Conservation (phyloP, 1,140 invertebrate genomes). For the Antheraea mylitta region DNA sequence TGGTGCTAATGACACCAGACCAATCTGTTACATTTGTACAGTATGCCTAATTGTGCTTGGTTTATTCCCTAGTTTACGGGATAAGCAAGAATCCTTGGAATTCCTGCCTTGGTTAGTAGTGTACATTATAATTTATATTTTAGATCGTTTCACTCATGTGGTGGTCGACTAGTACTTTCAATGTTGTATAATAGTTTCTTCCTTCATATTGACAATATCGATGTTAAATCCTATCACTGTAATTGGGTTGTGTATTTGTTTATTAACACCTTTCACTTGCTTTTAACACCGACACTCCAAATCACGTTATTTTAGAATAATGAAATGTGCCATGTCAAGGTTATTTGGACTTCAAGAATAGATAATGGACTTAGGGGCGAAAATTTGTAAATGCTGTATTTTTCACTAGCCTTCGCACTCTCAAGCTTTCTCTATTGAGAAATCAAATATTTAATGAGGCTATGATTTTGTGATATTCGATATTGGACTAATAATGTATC, state of each 20-base stretch:
- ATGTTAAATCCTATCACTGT: not conserved
- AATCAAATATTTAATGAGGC: not conserved
- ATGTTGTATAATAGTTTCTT: conserved; percentile 21
- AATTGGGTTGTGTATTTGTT: not conserved
- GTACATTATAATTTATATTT: conserved; percentile 61
- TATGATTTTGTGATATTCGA: conserved; percentile 11
- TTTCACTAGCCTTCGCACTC: conserved; percentile 39
- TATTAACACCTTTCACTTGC: conserved; percentile 36
- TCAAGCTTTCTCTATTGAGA: conserved; percentile 38
- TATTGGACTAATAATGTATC: not conserved
- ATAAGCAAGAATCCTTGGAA: conserved; percentile 85
- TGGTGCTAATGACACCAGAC: not conserved
- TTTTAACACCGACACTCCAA: conserved; percentile 60
- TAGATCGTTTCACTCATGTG: conserved; percentile 35
- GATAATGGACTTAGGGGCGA: conserved; percentile 70
- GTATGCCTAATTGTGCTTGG: conserved; percentile 47
- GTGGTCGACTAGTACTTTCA: conserved; percentile 31
- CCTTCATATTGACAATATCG: not conserved
- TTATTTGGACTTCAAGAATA: conserved; percentile 78
- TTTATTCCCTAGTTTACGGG: conserved; percentile 83
- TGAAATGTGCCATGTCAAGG: conserved; percentile 35
- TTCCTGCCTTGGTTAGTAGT: conserved; percentile 87
- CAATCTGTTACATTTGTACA: conserved; percentile 3
- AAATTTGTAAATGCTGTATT: conserved; percentile 67
- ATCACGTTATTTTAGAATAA: conserved; percentile 43